phyloP scores from a whole-genome alignment of 2,797 vertebrate species.

The Acestrorhynchus altus region DNA sequence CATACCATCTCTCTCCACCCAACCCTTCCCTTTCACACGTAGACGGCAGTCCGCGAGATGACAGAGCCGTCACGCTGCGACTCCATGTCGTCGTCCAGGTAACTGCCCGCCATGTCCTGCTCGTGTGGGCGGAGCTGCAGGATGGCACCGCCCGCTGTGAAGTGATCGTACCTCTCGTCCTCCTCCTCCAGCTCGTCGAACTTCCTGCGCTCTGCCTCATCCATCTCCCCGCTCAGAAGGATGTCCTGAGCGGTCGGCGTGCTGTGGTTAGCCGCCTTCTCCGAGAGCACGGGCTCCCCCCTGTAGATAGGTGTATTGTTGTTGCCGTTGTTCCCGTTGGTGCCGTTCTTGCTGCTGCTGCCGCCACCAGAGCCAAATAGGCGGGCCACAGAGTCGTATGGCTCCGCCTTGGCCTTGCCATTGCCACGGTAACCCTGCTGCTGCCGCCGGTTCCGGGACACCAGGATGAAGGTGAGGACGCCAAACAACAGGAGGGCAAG shows the following conservation, averaged over 20 bases:
- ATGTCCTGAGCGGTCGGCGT: constrained; percentile 79
- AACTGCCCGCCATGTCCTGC: constrained; percentile 70
- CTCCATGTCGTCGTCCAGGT: constrained; percentile 89
- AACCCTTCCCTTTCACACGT: constrained; percentile 75
- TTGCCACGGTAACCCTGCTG: constrained; percentile 78
- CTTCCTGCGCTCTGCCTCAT: constrained; percentile 80
- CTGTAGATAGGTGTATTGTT: constrained; percentile 80
- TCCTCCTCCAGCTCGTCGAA: constrained; percentile 83
- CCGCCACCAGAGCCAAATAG: constrained; percentile 80
- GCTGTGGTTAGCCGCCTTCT: constrained; percentile 77
- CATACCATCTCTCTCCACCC: constrained; percentile 14
- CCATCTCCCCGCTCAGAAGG: constrained; percentile 78
- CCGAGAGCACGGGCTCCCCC: constrained; percentile 73
- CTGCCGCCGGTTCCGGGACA: constrained; percentile 80
- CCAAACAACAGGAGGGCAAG: constrained; percentile 84
- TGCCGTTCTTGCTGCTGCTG: constrained; percentile 74
- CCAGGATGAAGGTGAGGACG: constrained; percentile 79
- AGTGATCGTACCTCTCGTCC: constrained; percentile 80
- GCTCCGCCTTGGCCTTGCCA: constrained; percentile 61
- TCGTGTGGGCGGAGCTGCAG: constrained; percentile 79
- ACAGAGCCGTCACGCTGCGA: constrained; percentile 90
- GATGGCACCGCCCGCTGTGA: constrained; percentile 78
- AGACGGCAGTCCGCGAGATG: constrained; percentile 91
- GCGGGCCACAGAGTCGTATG: constrained; percentile 83
- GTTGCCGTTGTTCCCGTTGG: constrained; percentile 69